phyloP scores from a whole-genome alignment of 1,140 invertebrate species.

The Nylanderia fulva region DNA sequence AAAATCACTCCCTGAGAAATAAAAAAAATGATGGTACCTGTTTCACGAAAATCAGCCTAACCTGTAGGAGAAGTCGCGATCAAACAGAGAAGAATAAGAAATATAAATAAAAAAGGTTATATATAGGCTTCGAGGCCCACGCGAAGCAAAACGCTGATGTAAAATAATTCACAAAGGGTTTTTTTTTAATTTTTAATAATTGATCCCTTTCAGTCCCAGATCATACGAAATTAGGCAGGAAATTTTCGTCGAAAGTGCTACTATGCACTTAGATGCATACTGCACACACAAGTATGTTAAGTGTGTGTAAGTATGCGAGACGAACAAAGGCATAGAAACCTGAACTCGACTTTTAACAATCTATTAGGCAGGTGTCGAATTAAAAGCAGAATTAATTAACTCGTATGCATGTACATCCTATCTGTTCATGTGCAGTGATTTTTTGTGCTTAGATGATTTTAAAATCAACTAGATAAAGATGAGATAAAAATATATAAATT shows the following conservation, averaged over 20 bases:
- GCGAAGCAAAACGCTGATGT: too few species aligned
- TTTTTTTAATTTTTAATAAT: not conserved
- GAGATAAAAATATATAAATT: too few species aligned
- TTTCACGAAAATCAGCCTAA: too few species aligned
- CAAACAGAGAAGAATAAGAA: too few species aligned
- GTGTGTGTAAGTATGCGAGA: not conserved
- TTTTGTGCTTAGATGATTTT: too few species aligned
- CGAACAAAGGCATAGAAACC: not conserved
- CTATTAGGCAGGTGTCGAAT: conserved; percentile 13
- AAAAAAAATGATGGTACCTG: too few species aligned
- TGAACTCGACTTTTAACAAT: conserved; percentile 14
- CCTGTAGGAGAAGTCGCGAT: too few species aligned
- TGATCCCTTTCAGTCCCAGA: not conserved
- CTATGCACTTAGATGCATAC: not conserved
- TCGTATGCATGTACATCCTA: not conserved
- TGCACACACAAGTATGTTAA: not conserved
- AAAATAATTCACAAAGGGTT: not conserved
- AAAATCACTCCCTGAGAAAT: too few species aligned
- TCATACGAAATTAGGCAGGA: conserved; percentile 2
- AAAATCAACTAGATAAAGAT: too few species aligned
- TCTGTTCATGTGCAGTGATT: not conserved
- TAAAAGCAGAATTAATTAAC: conserved; percentile 57
- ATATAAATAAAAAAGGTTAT: too few species aligned
- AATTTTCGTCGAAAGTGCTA: not conserved
- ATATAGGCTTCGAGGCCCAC: too few species aligned